phyloP scores from a whole-genome alignment of 2,888 invertebrate species.

The Microctonus brassicae region DNA sequence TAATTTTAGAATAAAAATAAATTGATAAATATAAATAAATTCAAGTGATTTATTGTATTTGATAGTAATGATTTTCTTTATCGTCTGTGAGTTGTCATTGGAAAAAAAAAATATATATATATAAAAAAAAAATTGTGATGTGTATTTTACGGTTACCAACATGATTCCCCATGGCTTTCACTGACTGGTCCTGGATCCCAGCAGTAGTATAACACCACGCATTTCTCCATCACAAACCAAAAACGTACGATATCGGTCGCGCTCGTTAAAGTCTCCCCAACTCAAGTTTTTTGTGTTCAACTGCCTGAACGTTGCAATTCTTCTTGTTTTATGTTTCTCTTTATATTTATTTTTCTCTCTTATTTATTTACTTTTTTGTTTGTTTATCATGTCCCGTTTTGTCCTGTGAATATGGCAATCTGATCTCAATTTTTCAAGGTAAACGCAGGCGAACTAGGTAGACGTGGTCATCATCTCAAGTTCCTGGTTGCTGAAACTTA shows the following conservation, averaged over 20 bases:
- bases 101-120: not conserved
- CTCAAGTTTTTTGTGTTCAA: constrained; percentile 13
- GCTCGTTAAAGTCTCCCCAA: constrained; percentile 12
- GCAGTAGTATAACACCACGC: not conserved
- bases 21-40: not conserved
- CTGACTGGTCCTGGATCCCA: constrained; percentile 14
- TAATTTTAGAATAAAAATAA: not conserved
- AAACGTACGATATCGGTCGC: constrained; percentile 16
- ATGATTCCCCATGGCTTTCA: constrained; percentile 30
- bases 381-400: not conserved
- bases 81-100: too few species aligned
- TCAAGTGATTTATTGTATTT: not conserved
- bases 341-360: too few species aligned
- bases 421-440: constrained; percentile 48
- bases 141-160: constrained; percentile 2
- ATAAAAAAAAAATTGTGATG: constrained; percentile 6
- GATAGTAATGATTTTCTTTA: too few species aligned
- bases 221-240: constrained; percentile 17
- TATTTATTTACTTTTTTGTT: not conserved
- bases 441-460: constrained; percentile 75
- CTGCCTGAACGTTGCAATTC: constrained; percentile 5
- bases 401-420: not conserved
- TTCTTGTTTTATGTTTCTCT: constrained; percentile 14
- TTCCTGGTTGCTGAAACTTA: constrained; percentile 91
- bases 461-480: constrained; percentile 80